phyloP scores from a whole-genome alignment of 2,888 invertebrate species.

The Thalpophila matura region DNA sequence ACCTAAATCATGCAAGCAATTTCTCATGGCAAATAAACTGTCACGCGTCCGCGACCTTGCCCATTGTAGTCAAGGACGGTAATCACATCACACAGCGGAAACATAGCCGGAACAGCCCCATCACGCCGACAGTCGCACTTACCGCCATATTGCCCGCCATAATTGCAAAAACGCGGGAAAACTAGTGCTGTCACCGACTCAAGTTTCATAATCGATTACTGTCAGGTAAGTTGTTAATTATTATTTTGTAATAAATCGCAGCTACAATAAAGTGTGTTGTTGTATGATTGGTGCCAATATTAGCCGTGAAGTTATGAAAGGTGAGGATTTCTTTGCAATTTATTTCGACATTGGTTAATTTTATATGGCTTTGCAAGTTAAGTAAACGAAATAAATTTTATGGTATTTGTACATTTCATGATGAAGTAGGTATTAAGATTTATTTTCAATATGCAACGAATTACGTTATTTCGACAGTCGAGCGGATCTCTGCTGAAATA shows the following conservation, averaged over 20 bases:
- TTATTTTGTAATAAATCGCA: constrained; percentile 54
- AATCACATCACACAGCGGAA: constrained; percentile 67
- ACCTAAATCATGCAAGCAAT: constrained; percentile 52
- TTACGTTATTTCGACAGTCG: too few relatives aligned
- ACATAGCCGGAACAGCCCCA: constrained; percentile 75
- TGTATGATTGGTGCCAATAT: constrained; percentile 57
- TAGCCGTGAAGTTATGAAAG: constrained; percentile 57
- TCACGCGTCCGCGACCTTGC: constrained; percentile 72
- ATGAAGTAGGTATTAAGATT: not conserved
- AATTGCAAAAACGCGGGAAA: constrained; percentile 67
- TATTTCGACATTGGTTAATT: constrained; percentile 45
- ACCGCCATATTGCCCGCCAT: constrained; percentile 63
- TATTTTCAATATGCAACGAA: too few relatives aligned
- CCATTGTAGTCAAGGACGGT: constrained; percentile 73
- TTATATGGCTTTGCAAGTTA: constrained; percentile 32
- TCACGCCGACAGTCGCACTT: constrained; percentile 73
- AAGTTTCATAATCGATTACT: constrained; percentile 59
- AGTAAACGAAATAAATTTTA: constrained; percentile 24
- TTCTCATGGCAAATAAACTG: constrained; percentile 61
- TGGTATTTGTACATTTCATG: constrained; percentile 25
- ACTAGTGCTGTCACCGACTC: constrained; percentile 60
- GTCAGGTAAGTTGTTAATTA: constrained; percentile 61
- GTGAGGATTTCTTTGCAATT: constrained; percentile 54
- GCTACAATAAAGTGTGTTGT: constrained; percentile 55
- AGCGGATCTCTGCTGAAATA: not conserved